Conservation (phyloP, 2,888 invertebrate species). For the Drosophila tripunctata region DNA sequence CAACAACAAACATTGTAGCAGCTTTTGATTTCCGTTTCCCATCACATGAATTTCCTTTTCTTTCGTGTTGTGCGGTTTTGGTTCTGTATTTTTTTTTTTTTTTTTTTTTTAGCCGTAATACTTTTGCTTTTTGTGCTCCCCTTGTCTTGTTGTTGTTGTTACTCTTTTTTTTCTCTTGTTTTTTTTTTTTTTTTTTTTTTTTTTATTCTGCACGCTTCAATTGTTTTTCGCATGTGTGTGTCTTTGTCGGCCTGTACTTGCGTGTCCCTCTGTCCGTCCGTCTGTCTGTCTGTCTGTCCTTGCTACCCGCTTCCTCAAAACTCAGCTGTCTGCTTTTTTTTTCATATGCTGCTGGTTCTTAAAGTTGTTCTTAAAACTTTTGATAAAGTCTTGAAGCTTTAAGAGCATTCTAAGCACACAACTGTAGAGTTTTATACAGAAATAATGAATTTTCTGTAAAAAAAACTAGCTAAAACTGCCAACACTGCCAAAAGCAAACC, state of each 20-base stretch:
- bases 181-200: too few relatives aligned
- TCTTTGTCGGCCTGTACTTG: constrained; percentile 50
- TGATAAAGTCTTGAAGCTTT: constrained; percentile 4
- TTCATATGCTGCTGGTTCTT: constrained; percentile 20
- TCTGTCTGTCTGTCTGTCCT: constrained; percentile 8
- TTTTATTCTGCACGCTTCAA: constrained; percentile 75
- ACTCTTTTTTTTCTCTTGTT: constrained; percentile 51
- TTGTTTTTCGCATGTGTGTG: constrained; percentile 75
- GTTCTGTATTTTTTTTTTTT: constrained; percentile 40
- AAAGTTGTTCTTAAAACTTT: constrained; percentile 1
- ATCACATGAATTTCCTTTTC: constrained; percentile 76
- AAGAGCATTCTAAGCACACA: too few relatives aligned
- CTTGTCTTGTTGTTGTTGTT: constrained; percentile 26
- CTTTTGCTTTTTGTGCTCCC: constrained; percentile 68
- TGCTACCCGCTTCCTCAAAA: constrained; percentile 32
- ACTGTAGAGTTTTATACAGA: background rate
- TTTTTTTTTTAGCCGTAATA: constrained; percentile 41
- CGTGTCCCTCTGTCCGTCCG: constrained; percentile 12
- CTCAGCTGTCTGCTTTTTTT: constrained; percentile 49
- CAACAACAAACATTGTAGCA: constrained; percentile 68
- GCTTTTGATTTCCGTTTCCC: constrained; percentile 82
- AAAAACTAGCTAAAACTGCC: background rate
- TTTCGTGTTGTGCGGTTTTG: constrained; percentile 61
- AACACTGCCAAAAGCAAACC: background rate
- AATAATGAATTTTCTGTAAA: background rate